Evolutionary conservation across 2,888 invertebrate genomes (phyloP), one percentile per base, ranked within the genome.

Genomic region (Caenorhabditis sp.): DNA sequence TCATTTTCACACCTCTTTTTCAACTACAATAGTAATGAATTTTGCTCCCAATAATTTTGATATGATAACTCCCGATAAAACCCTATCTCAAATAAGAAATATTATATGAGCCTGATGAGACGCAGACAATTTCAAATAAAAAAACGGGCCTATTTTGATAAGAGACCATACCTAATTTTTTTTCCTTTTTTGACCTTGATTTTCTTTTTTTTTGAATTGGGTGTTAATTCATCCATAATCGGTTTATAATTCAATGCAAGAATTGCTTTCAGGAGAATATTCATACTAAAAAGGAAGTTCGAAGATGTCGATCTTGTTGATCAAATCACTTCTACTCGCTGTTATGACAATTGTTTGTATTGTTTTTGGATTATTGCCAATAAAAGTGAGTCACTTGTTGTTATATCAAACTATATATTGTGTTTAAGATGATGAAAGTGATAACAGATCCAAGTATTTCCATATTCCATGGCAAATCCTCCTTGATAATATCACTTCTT

Each of bases 311-410:
- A 21, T 58, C 8, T 17, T 58, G 27, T 4, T 76, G 31, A 50
- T 83, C 17, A 83, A 83, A 69, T 66, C 71, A 43, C 72, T 83
- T 27, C 72, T 84, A 38, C 65, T 84, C 21, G 77, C 64, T n/a
- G 76, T 76, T n/a, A 82, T 84, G 83, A 70, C 67, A 10, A 38
- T 83, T 8, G 71, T 82, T 38, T 71, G 80, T n/a, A 38, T 79
- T 14, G 27, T 81, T 10, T 80, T 77, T 59, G 83, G 83, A n/a
- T 59, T 83, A 31, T 25, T 81, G 14, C 90, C 99, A 8, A 90
- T 92, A 84, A 70, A 77, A 67, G 91, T 95, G n/a, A 50, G 23
- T 21, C 50, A 27, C 54, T 52, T 43, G 14, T 31, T 60, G 2
- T 23, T 7, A 56, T 26, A 56, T 56, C 8, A 56, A 5, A 23